phyloP scores from a whole-genome alignment of 2,888 invertebrate species.

The Drosophila koepferae region DNA sequence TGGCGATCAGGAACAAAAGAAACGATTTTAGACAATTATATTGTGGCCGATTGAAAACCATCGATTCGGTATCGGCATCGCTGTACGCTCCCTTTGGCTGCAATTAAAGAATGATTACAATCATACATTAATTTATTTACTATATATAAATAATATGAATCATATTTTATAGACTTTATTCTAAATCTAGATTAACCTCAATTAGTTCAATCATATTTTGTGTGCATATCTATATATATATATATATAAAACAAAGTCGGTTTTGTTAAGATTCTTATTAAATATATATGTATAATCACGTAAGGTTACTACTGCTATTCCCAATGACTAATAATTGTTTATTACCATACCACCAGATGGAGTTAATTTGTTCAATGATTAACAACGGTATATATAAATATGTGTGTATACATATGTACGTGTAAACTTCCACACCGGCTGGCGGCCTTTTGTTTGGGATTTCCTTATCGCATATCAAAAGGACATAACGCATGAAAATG shows the following conservation, averaged over 20 bases:
- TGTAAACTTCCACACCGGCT: not conserved
- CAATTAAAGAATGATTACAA: not conserved
- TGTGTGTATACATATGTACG: not conserved
- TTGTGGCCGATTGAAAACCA: conserved; percentile 85
- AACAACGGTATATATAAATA: not conserved
- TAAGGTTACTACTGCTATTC: not conserved
- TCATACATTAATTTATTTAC: not conserved
- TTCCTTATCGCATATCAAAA: conserved; percentile 1
- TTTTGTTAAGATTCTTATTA: no score
- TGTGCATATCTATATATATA: not conserved
- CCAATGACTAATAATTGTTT: conserved; percentile 3
- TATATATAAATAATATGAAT: not conserved
- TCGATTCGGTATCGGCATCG: conserved; percentile 84
- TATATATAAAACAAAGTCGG: no score
- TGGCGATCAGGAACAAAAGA: conserved; percentile 89
- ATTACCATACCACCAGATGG: no score
- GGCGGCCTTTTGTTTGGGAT: not conserved
- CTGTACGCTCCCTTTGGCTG: conserved; percentile 70
- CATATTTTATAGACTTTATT: not conserved
- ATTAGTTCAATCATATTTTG: not conserved
- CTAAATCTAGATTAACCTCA: not conserved
- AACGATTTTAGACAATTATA: conserved; percentile 88
- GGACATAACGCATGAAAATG: not conserved
- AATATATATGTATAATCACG: not conserved
- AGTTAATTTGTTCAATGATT: not conserved